These are phyloP conservation scores for Oriolus oriolus DNA, from an alignment of 2,113 vertebrate genomes.

Conservation along the genomic window DNA sequence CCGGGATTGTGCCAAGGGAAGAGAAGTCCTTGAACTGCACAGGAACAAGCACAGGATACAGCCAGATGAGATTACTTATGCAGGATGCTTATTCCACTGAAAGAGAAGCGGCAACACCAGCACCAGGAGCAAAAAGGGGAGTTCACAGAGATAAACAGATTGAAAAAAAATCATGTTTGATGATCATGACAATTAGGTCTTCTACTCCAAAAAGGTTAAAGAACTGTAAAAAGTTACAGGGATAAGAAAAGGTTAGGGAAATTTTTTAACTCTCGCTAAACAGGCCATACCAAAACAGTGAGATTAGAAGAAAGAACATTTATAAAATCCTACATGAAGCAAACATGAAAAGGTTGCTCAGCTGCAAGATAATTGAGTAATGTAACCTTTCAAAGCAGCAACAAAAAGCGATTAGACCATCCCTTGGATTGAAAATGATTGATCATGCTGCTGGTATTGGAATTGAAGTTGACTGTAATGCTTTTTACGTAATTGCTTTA, in stretches of 20 bases:
- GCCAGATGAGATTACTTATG: not conserved
- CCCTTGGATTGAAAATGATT: constrained; percentile 17
- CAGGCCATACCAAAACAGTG: not conserved
- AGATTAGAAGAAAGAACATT: constrained; percentile 5
- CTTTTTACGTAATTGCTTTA: constrained; percentile 40
- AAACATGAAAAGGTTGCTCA: constrained; percentile 42
- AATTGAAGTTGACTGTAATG: constrained; percentile 2
- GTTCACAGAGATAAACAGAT: not conserved
- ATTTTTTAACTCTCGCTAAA: not conserved
- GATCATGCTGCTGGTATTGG: constrained; percentile 11
- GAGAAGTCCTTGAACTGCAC: not conserved
- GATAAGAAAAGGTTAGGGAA: not conserved
- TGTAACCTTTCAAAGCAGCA: constrained; percentile 56
- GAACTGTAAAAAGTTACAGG: not conserved
- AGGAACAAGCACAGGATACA: not conserved
- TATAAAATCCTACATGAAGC: constrained; percentile 11
- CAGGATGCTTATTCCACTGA: not conserved
- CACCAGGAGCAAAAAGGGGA: not conserved
- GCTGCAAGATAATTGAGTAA: constrained; percentile 30
- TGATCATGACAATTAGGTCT: not conserved
- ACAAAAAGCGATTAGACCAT: constrained; percentile 18
- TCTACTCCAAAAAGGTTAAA: not conserved
- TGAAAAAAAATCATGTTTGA: not conserved
- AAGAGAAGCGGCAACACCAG: not conserved
- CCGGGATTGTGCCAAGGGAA: not conserved